Conservation (phyloP, 2,888 invertebrate species). For the Hypselothyrea guttata region DNA sequence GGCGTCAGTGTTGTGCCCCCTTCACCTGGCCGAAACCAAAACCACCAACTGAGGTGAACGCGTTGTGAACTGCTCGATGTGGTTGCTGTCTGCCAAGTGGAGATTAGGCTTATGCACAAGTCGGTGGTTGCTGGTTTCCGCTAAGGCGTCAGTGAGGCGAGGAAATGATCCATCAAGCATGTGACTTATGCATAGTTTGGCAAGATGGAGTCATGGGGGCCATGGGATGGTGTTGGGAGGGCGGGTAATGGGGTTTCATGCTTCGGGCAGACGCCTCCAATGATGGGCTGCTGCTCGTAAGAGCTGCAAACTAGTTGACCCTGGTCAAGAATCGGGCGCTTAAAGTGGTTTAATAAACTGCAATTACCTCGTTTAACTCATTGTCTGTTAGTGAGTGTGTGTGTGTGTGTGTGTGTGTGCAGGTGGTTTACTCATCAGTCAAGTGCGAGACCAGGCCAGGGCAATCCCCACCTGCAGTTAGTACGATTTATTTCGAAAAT, state of each 20-base stretch:
- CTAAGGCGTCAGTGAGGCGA: constrained; percentile 42
- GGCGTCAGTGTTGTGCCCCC: too few species aligned
- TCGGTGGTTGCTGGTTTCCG: constrained; percentile 49
- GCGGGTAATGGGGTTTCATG: constrained; percentile 11
- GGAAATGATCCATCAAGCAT: constrained; percentile 69
- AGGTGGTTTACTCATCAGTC: constrained; percentile 47
- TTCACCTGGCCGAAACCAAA: constrained; percentile 36
- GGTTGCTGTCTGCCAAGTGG: constrained; percentile 5
- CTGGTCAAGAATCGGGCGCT: constrained; percentile 70
- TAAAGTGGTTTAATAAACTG: constrained; percentile 74
- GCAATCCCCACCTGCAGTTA: constrained; percentile 36
- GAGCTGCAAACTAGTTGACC: constrained; percentile 67
- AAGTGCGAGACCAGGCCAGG: constrained; percentile 35
- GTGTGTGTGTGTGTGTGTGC: constrained; percentile 6
- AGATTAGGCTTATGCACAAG: constrained; percentile 37
- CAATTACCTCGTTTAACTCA: constrained; percentile 59
- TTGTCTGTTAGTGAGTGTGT: neutral
- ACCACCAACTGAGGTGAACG: too few species aligned
- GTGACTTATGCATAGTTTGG: constrained; percentile 63
- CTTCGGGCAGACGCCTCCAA: constrained; percentile 20
- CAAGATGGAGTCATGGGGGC: constrained; percentile 24
- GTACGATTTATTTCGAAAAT: constrained; percentile 70
- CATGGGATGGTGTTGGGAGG: constrained; percentile 7
- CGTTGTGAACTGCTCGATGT: constrained; percentile 21
- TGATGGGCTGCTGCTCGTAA: constrained; percentile 28